Conservation (phyloP, 2,888 invertebrate genomes). For the Orthosia gothica region DNA sequence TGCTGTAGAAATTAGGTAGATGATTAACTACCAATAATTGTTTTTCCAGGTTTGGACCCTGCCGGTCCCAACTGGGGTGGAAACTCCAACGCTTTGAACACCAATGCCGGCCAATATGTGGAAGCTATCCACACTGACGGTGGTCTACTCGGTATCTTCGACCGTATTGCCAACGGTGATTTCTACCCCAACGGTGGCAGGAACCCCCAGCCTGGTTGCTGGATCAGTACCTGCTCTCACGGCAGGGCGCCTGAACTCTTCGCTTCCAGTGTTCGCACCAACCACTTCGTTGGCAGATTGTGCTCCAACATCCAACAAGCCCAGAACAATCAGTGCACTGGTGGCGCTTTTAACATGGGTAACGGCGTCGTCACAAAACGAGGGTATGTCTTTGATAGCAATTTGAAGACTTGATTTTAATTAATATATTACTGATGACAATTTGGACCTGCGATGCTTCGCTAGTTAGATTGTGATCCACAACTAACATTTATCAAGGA, state of each 20-base stretch:
- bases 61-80: conserved; percentile 80
- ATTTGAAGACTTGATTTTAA: not conserved
- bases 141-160: conserved; percentile 76
- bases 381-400: conserved; percentile 17
- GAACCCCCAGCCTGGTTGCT: conserved; percentile 81
- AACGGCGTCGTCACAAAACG: conserved; percentile 37
- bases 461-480: no score
- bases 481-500: no score
- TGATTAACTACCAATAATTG: not conserved
- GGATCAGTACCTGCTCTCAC: conserved; percentile 79
- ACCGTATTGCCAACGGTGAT: conserved; percentile 73
- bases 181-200: conserved; percentile 84
- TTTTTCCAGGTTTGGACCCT: conserved; percentile 74
- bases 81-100: conserved; percentile 72
- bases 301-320: conserved; percentile 74
- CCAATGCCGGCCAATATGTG: conserved; percentile 75
- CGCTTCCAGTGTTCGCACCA: conserved; percentile 76
- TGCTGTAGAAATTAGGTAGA: not conserved
- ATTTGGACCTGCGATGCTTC: no score
- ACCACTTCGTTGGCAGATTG: conserved; percentile 76
- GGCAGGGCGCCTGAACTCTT: conserved; percentile 76
- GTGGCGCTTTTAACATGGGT: conserved; percentile 27
- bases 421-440: not conserved
- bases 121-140: conserved; percentile 84
- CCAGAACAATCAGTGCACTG: conserved; percentile 25